These are phyloP conservation scores for Andrena flavipes DNA, from an alignment of 2,888 invertebrate species.

Conservation along the genomic window DNA sequence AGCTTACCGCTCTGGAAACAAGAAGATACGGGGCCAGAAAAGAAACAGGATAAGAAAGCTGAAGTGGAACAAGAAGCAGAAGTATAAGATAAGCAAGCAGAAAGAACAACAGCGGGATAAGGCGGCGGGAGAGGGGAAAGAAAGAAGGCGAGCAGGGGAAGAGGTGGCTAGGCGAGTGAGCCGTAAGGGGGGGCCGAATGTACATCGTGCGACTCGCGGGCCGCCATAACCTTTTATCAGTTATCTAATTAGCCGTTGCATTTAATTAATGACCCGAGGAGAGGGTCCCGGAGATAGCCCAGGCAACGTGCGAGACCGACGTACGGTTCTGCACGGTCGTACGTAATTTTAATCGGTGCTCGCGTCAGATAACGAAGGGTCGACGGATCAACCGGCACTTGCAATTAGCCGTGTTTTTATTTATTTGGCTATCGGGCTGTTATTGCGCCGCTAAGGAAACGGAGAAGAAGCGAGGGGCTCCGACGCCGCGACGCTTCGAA, in stretches of 20 bases:
- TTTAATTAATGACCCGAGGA: constrained; percentile 76
- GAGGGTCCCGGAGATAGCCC: constrained; percentile 66
- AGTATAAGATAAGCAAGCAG: constrained; percentile 23
- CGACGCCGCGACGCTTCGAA: background rate
- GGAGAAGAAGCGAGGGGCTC: background rate
- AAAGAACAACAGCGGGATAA: background rate
- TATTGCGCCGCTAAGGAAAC: constrained; percentile 48
- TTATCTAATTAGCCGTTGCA: constrained; percentile 80
- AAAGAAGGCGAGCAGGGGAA: background rate
- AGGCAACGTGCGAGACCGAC: constrained; percentile 61
- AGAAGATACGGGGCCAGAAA: background rate
- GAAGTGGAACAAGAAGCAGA: constrained; percentile 13
- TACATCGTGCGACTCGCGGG: constrained; percentile 59
- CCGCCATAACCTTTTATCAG: constrained; percentile 76
- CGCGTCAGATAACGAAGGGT: constrained; percentile 76
- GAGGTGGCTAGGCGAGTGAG: constrained; percentile 6
- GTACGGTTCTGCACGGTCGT: constrained; percentile 52
- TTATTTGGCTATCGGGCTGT: constrained; percentile 58
- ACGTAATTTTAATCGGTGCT: constrained; percentile 75
- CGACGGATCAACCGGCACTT: constrained; percentile 71
- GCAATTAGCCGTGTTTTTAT: constrained; percentile 79
- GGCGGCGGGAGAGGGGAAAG: background rate
- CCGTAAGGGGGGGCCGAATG: constrained; percentile 42
- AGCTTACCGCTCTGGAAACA: background rate
- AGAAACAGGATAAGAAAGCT: background rate